Evolutionary conservation across 1,140 invertebrate genomes (phyloP).

Genomic region (Hestina assimilis): DNA sequence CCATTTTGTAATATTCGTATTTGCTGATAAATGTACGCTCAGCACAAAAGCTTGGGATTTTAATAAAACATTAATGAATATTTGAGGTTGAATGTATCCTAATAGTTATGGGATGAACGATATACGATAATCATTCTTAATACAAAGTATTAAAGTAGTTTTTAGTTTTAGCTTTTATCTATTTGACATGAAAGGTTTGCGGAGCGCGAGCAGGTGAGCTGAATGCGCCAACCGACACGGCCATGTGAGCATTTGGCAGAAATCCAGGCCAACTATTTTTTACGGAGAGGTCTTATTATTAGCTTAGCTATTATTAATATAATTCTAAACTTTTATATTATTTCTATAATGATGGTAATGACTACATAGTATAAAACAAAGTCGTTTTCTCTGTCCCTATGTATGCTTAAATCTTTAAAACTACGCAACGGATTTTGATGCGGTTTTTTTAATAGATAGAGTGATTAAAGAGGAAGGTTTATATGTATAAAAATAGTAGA

Average conservation of each 20-base stretch:
- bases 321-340: neutral
- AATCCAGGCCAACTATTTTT: conserved; percentile 34
- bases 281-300: conserved; percentile 7
- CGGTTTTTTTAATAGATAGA: too few species aligned
- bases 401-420: too few species aligned
- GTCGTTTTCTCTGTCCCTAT: too few species aligned
- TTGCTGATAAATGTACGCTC: neutral
- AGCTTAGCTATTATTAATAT: conserved; percentile 9
- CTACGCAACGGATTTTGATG: too few species aligned
- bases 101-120: conserved; percentile 2
- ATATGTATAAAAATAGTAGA: too few species aligned
- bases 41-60: conserved; percentile 3
- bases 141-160: neutral
- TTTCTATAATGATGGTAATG: neutral
- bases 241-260: conserved; percentile 36
- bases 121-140: neutral
- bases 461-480: too few species aligned
- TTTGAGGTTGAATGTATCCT: conserved; percentile 7
- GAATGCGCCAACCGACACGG: conserved; percentile 35
- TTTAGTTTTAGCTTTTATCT: neutral
- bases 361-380: too few species aligned
- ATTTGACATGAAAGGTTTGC: conserved; percentile 9
- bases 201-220: conserved; percentile 33
- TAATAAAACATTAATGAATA: conserved; percentile 17
- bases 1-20: neutral